Base-by-base conservation (phyloP, 2,113 vertebrate species). In the Pituophis catenifer region DNA sequence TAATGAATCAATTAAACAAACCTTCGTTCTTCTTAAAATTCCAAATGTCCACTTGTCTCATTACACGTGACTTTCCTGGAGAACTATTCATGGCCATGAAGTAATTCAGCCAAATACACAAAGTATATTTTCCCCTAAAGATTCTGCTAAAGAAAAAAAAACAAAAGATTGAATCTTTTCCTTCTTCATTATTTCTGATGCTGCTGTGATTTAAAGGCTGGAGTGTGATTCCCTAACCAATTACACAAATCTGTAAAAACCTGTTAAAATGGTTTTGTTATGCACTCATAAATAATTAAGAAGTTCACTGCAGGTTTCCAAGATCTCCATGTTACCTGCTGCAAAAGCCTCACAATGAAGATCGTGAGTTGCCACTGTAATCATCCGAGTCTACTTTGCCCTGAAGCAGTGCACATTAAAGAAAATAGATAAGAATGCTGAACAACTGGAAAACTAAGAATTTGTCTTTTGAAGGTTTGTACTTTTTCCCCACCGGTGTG, bases 161-260 rank as follows among this genome's bases (percentile, higher is more conserved):
- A 94, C 3, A 95, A 94, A 91, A 65, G 81, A 52, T 89, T 75
- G 9, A 87, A 19, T 12, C n/a, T 89, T 92, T 95, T 91, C 3
- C 58, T 59, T 94, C 48, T 53, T 93, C 86, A 86, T 81, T 86
- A 92, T 91, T 29, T 92, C 91, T 88, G 86, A 90, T 15, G 58
- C 5, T 29, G 12, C 3, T 94, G 65, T 93, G 8, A 9, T 93
- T 93, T 93, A 26, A 89, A 26, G 58, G 86, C 19, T 55, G 65
- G 10, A 23, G 19, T 95, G 92, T 96, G 89, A 93, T 92, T 93
- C 52, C 86, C 86, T 89, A 95, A 95, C 88, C 57, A 94, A 52
- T 95, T 92, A 94, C 90, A 96, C 92, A 94, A 94, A 93, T 62
- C 29, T 91, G 89, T 88, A 95, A 96, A 44, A 95, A 9, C 91